These are phyloP conservation scores for Cactoblastis cactorum DNA, from an alignment of 2,888 invertebrate species.

Conservation along the genomic window DNA sequence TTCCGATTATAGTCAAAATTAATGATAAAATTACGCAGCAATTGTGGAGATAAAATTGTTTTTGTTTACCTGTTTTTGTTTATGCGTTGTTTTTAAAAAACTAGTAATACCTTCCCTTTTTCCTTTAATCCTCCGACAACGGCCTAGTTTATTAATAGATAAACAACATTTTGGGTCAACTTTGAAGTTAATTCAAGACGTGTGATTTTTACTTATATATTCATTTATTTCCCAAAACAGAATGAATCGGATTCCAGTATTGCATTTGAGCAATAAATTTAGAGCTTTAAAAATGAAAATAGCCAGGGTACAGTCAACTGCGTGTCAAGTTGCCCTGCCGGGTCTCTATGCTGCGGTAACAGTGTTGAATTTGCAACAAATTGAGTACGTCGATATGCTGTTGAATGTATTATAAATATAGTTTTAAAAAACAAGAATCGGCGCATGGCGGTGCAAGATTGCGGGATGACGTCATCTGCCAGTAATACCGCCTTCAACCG, in stretches of 20 bases:
- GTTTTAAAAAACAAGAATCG: slow-evolving; percentile 9
- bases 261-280: slow-evolving; percentile 2
- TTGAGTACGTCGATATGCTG: no score
- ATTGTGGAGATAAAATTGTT: not conserved
- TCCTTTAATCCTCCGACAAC: no score
- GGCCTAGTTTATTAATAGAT: no score
- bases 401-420: slow-evolving; percentile 9
- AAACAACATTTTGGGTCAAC: no score
- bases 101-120: no score
- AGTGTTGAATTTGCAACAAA: no score
- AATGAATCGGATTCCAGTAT: not conserved
- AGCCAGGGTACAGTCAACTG: slow-evolving; percentile 1
- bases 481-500: slow-evolving; percentile 14
- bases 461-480: slow-evolving; percentile 22
- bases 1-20: not conserved
- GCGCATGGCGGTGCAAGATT: slow-evolving; percentile 29
- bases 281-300: slow-evolving; percentile 1
- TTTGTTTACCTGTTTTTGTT: not conserved
- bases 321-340: no score
- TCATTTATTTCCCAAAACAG: no score
- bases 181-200: no score
- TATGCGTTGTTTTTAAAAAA: not conserved
- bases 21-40: not conserved
- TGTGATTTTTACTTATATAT: no score
- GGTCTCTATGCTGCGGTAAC: no score